Base-by-base conservation (phyloP, 2,113 vertebrate genomes). In the Cottus gobio region DNA sequence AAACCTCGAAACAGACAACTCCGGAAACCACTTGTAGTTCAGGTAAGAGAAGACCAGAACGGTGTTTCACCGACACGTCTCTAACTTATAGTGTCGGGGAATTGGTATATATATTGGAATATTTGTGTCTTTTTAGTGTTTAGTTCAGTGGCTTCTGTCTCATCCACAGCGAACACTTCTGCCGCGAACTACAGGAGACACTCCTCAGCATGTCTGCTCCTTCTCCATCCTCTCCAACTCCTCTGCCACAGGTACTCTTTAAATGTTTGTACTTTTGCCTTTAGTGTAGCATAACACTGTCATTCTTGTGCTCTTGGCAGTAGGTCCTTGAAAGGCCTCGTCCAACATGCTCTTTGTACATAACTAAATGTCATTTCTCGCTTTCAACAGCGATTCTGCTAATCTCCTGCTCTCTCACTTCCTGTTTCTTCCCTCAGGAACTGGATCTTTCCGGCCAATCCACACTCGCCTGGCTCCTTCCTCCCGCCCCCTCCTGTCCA, bases 211-310 rank as follows among this genome's bases (percentile, higher is more conserved):
- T 0, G 97, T 99, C 84, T 99, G 97, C 85, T 98, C 98, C 88
- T 97, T 99, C 87, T 99, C 97, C 87, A 97, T 99, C 86, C 93
- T 99, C 63, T 97, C 98, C 67, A 99, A 98, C 90, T 99, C 98
- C 18, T 96, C 98, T 2, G 92, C 96, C 52, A 96, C 98, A 87
- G 98, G 98, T 99, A 95, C 26, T 2, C 30, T 16, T 75, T 24
- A 15, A 61, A 12, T 24, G 13, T 30, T 20, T 36, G 7, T 50
- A 9, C 1, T 46, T 31, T 0, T 24, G 10, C 44, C 9, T 22
- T 0, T 9, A 42, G 13, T 44, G 36, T 4, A 3, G 26, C 2
- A 2, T 60, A 52, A 61, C 18, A 46, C 44, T 2, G 9, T 20
- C 58, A 15, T 20, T 37, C 5, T 13, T 39, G 3, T 6, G 1